Evolutionary conservation across 2,888 invertebrate genomes (phyloP).

Genomic region (Pristionchus japonicus): DNA sequence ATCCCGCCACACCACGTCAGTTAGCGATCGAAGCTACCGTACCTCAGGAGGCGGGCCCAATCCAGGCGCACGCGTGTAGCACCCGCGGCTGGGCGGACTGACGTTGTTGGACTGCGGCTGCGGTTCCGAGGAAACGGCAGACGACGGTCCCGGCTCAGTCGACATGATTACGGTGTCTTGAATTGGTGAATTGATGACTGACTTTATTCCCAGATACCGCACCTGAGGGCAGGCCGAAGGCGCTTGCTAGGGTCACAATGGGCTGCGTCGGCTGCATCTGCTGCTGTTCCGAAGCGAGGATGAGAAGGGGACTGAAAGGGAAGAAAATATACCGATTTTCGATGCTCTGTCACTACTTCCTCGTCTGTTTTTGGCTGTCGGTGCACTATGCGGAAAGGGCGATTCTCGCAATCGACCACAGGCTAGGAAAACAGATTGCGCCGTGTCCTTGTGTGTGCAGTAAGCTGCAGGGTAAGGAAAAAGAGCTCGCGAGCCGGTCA

Average conservation of each 20-base stretch:
- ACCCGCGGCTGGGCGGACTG: slow-evolving; percentile 4
- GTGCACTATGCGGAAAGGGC: background rate
- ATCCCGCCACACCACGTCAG: background rate
- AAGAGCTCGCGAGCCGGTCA: background rate
- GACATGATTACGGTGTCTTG: background rate
- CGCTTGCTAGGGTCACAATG: background rate
- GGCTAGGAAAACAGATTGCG: background rate
- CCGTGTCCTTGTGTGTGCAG: background rate
- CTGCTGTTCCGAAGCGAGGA: background rate
- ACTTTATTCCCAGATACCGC: background rate
- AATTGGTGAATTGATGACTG: background rate
- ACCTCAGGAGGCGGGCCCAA: slow-evolving; percentile 28
- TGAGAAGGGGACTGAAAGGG: slow-evolving; percentile 17
- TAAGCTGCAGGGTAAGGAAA: background rate
- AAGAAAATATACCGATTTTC: too few species aligned
- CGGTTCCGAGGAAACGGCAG: background rate
- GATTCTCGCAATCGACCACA: background rate
- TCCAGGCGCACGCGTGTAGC: slow-evolving; percentile 42
- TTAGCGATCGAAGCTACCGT: background rate
- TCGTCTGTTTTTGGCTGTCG: background rate
- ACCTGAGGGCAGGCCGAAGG: background rate
- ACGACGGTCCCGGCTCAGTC: background rate
- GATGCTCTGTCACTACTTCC: too few species aligned
- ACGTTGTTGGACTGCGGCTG: background rate
- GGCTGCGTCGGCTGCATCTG: background rate